Conservation (phyloP, 2,113 vertebrate genomes). For the Calypte anna region DNA sequence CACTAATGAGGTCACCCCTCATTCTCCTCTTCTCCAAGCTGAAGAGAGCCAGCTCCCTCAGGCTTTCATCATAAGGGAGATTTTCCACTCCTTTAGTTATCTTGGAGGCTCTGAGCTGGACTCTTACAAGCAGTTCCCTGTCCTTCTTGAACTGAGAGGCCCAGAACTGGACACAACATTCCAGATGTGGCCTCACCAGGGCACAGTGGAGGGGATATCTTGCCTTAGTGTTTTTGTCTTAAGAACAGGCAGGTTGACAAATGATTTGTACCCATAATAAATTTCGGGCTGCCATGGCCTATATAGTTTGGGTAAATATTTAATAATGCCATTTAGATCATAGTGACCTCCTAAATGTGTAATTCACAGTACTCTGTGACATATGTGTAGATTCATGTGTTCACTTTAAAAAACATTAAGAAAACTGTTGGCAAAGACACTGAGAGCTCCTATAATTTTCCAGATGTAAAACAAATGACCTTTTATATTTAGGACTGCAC, state of each 20-base stretch:
- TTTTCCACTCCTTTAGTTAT: too few species aligned
- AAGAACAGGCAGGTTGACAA: slow-evolving; percentile 58
- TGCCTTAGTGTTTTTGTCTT: slow-evolving; percentile 74
- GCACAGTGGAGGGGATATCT: neutral
- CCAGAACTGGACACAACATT: too few species aligned
- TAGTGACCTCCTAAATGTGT: slow-evolving; percentile 7
- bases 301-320: slow-evolving; percentile 66
- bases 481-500: neutral
- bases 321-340: slow-evolving; percentile 48
- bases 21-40: too few species aligned
- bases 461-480: neutral
- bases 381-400: neutral
- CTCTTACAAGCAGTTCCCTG: too few species aligned
- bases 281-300: neutral
- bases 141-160: too few species aligned
- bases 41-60: too few species aligned
- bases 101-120: too few species aligned
- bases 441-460: neutral
- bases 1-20: too few species aligned
- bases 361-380: neutral
- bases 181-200: too few species aligned
- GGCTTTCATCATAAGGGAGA: too few species aligned
- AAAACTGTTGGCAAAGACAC: neutral
- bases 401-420: neutral
- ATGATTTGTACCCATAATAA: slow-evolving; percentile 11